phyloP scores from a whole-genome alignment of 2,888 invertebrate genomes.

The Hemicrepidius hirtus region DNA sequence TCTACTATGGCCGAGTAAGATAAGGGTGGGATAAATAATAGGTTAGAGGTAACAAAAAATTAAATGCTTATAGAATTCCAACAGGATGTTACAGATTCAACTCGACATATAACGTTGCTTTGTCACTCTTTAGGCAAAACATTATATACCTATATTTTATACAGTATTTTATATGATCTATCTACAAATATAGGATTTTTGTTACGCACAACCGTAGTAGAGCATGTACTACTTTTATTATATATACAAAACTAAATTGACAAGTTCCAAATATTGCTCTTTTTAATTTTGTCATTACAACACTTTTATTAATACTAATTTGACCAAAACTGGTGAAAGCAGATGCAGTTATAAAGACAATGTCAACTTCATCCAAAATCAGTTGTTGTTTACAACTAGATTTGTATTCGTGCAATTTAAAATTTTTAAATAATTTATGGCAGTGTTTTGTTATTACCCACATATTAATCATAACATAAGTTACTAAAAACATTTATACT shows the following conservation, averaged over 20 bases:
- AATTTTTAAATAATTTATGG: too few species aligned
- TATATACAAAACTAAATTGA: constrained; percentile 58
- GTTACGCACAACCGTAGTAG: constrained; percentile 58
- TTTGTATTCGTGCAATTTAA: too few species aligned
- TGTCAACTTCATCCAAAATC: too few species aligned
- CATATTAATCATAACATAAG: too few species aligned
- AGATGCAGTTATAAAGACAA: not conserved
- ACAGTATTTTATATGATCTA: constrained; percentile 19
- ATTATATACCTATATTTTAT: constrained; percentile 37
- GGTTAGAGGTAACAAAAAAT: not conserved
- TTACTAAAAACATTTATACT: too few species aligned
- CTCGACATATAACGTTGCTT: not conserved
- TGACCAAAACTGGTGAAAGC: constrained; percentile 30
- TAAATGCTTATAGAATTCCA: not conserved
- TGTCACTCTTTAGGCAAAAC: constrained; percentile 33
- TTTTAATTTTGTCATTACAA: constrained; percentile 49
- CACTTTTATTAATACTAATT: constrained; percentile 32
- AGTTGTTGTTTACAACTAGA: too few species aligned
- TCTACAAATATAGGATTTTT: constrained; percentile 49
- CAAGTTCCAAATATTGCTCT: constrained; percentile 57
- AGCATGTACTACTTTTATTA: constrained; percentile 54
- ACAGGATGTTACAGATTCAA: not conserved
- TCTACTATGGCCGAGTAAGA: too few species aligned
- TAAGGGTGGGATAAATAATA: too few species aligned
- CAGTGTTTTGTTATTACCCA: too few species aligned